Conservation (phyloP, 2,888 invertebrate species). For the Lamellibrachia columna region DNA sequence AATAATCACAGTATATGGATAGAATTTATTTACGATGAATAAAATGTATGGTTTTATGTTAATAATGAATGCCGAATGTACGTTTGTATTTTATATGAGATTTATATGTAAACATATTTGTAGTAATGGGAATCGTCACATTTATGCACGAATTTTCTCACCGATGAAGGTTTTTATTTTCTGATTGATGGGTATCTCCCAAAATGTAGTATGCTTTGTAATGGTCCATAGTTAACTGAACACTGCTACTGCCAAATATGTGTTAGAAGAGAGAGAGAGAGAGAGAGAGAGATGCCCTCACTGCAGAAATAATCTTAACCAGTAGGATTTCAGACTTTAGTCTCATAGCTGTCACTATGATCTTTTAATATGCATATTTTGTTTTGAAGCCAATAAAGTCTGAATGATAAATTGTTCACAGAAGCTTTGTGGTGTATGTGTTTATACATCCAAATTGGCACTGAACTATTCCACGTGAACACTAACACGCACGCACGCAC, state of each 20-base stretch:
- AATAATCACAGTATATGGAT: neutral
- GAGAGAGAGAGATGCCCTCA: neutral
- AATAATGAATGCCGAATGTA: neutral
- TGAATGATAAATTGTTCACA: neutral
- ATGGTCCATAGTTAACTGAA: neutral
- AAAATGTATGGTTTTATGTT: neutral
- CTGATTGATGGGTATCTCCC: neutral
- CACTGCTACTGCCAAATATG: neutral
- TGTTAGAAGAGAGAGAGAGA: neutral
- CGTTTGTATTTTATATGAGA: neutral
- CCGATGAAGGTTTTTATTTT: neutral
- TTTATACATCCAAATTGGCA: too few relatives aligned
- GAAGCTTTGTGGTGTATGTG: neutral
- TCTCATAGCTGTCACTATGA: neutral
- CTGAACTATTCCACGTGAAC: neutral
- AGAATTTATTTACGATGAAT: neutral
- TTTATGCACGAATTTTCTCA: neutral
- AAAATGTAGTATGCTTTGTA: neutral
- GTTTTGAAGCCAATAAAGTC: neutral
- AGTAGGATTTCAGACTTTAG: neutral
- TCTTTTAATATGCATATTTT: neutral
- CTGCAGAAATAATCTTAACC: neutral
- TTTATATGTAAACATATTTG: constrained; percentile 9
- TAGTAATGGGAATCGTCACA: neutral
- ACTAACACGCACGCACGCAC: too few relatives aligned